Conservation (phyloP, 1,140 invertebrate species). For the Sycobia sp. region DNA sequence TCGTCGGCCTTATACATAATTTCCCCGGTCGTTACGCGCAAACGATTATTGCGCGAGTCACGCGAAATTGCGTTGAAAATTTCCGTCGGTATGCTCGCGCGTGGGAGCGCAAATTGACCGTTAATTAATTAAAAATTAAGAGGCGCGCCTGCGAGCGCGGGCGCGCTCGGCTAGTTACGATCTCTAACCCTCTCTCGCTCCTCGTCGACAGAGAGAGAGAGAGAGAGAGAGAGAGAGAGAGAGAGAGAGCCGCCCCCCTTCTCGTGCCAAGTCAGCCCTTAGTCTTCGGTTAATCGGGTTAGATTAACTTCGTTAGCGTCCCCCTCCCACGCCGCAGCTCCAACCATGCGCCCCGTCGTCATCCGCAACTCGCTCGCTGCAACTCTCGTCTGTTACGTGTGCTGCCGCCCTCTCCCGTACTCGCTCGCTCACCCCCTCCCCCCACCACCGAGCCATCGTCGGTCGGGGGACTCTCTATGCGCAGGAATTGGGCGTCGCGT, state of each 20-base stretch:
- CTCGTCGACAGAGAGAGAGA: constrained; percentile 7
- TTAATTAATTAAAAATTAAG: constrained; percentile 54
- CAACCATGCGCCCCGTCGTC: too few relatives aligned
- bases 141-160: too few relatives aligned
- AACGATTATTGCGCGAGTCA: constrained; percentile 30
- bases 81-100: constrained; percentile 27
- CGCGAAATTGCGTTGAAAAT: constrained; percentile 34
- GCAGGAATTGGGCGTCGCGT: too few relatives aligned
- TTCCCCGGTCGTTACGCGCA: constrained; percentile 17
- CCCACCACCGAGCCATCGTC: too few relatives aligned
- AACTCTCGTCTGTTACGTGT: too few relatives aligned
- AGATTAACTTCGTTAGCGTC: constrained; percentile 52
- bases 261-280: constrained; percentile 47
- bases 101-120: constrained; percentile 50
- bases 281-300: constrained; percentile 55
- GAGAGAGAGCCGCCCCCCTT: too few relatives aligned
- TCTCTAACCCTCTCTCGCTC: constrained; percentile 17
- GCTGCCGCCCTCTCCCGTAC: too few relatives aligned
- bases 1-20: constrained; percentile 25
- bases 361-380: constrained; percentile 35
- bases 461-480: too few relatives aligned
- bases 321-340: background rate
- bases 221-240: too few relatives aligned
- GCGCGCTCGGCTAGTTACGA: constrained; percentile 31
- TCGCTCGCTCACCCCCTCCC: too few relatives aligned